Evolutionary conservation across 2,113 vertebrate genomes (phyloP).

Genomic region (Notechis scutatus): DNA sequence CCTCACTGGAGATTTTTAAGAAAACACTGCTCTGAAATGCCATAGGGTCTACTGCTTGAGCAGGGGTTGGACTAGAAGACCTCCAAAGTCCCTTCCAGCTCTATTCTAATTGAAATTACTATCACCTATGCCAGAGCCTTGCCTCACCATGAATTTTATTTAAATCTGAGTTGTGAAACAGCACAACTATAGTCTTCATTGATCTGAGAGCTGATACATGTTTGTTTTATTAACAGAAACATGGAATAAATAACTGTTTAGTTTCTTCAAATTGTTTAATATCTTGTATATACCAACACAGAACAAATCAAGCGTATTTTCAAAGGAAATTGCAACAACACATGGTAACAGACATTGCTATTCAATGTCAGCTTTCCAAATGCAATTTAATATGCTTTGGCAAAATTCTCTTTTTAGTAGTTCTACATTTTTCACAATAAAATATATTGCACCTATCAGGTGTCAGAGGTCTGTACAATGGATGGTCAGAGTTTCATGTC

Average conservation of each 20-base stretch:
- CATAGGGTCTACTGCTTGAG: background rate
- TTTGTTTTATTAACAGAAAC: background rate
- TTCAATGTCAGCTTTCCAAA: conserved; percentile 13
- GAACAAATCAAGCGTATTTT: background rate
- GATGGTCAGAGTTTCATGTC: conserved; percentile 8
- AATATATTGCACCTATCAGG: conserved; percentile 47
- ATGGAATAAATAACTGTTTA: background rate
- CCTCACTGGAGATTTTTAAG: background rate
- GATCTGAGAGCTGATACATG: background rate
- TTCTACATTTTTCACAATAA: conserved; percentile 40
- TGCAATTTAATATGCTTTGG: conserved; percentile 12
- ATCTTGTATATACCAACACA: background rate
- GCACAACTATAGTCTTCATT: background rate
- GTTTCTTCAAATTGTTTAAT: background rate
- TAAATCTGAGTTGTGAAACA: background rate
- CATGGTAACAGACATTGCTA: background rate
- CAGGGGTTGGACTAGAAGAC: background rate
- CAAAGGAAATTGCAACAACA: conserved; percentile 10
- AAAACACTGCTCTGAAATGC: background rate
- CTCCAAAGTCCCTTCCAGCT: background rate
- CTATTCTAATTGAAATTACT: background rate
- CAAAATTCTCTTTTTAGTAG: conserved; percentile 9
- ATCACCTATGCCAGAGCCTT: background rate
- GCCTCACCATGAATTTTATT: background rate
- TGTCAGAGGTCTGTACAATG: conserved; percentile 49